These are phyloP conservation scores for Tridacna gigas DNA, from an alignment of 2,888 invertebrate species.

Conservation along the genomic window DNA sequence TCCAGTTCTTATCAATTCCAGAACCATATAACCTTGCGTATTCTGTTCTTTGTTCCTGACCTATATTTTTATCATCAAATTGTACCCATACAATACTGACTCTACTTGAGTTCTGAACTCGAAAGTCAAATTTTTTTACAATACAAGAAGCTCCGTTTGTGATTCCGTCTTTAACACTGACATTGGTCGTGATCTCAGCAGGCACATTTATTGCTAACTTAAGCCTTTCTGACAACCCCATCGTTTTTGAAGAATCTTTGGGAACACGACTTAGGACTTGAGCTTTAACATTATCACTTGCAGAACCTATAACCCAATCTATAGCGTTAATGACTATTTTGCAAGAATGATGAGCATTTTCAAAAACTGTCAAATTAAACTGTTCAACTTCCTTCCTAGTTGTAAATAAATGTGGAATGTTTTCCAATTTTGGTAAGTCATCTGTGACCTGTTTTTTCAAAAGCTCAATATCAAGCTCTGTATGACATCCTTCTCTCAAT, in stretches of 20 bases:
- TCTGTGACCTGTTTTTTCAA: slow-evolving; percentile 21
- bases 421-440: not conserved
- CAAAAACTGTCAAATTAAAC: slow-evolving; percentile 10
- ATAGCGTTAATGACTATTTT: slow-evolving; percentile 4
- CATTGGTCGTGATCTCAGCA: slow-evolving; percentile 32
- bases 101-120: slow-evolving; percentile 21
- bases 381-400: slow-evolving; percentile 36
- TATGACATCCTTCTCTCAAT: slow-evolving; percentile 49
- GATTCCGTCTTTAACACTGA: slow-evolving; percentile 48
- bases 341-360: not conserved
- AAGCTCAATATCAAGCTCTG: slow-evolving; percentile 27
- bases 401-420: slow-evolving; percentile 31
- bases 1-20: slow-evolving; percentile 23
- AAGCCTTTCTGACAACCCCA: slow-evolving; percentile 15
- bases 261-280: slow-evolving; percentile 26
- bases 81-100: slow-evolving; percentile 53
- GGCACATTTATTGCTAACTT: slow-evolving; percentile 26
- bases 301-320: slow-evolving; percentile 50
- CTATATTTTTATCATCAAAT: slow-evolving; percentile 36
- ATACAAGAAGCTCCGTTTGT: slow-evolving; percentile 41
- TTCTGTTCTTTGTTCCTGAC: slow-evolving; percentile 12
- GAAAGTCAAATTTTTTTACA: slow-evolving; percentile 32
- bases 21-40: slow-evolving; percentile 32
- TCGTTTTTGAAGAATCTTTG: slow-evolving; percentile 32
- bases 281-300: slow-evolving; percentile 27